A percentile compares a stretch with the other conserved stretches of the same genome.
Evolutionary conservation across 1,140 invertebrate species (phyloP).

Genomic region (Drosophila tsacasi): DNA sequence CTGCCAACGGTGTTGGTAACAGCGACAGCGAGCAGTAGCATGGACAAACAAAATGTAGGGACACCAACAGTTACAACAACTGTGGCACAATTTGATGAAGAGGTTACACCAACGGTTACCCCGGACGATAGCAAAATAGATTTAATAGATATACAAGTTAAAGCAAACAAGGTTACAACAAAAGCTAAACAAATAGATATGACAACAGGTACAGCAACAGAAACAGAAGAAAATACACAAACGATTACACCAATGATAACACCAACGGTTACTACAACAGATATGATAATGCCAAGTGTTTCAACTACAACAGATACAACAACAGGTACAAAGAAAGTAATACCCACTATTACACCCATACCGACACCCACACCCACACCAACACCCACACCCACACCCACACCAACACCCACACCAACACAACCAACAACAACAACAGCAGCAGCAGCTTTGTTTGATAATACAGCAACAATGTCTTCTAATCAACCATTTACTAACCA

Average conservation of each 20-base stretch:
- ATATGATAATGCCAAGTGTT: conserved; percentile 5
- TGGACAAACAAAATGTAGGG: neutral
- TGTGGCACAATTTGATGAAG: neutral
- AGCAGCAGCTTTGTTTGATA: conserved; percentile 55
- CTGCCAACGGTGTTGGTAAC: conserved; percentile 64
- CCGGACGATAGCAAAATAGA: neutral
- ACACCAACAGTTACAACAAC: neutral
- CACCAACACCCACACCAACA: conserved; percentile 1
- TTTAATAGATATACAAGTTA: conserved; percentile 1
- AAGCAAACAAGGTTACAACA: neutral
- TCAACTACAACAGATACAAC: conserved; percentile 23
- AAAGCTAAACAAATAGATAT: neutral
- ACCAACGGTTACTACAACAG: conserved; percentile 6
- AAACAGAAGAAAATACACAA: conserved; percentile 8
- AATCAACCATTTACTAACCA: conserved; percentile 55
- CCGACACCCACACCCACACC: neutral
- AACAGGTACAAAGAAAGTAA: conserved; percentile 17
- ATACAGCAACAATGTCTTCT: conserved; percentile 54
- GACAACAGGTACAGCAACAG: conserved; percentile 4
- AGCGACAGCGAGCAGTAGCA: conserved; percentile 16
- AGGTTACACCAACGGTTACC: neutral
- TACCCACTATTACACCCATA: conserved; percentile 1
- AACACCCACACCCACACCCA: neutral
- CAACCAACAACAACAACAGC: conserved; percentile 23
- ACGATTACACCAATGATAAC: conserved; percentile 4